Base-by-base conservation (phyloP, 1,140 invertebrate species). In the Battus philenor region DNA sequence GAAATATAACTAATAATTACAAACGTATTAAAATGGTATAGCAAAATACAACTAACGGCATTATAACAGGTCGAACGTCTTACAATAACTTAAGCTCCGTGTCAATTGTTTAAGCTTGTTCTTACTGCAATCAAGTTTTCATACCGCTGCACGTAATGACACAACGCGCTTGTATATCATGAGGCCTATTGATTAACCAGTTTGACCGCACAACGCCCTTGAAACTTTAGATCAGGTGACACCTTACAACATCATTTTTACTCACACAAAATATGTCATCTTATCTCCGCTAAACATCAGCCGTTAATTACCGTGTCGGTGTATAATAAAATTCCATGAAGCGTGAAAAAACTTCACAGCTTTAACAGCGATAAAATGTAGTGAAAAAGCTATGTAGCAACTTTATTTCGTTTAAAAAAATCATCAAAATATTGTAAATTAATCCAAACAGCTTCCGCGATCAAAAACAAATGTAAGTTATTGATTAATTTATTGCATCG, bases 121-220 rank as follows among this genome's bases (percentile, higher is more conserved):
- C n/a, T n/a, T n/a, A n/a, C 7, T 39, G 8, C 13, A 11, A 8
- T n/a, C 12, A 26, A 18, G 12, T 39, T 39, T 8, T n/a, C 13
- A 38, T 9, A 7, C 9, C 10, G 27, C 22, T 11, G n/a, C 11
- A 18, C 11, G 10, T 16, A 6, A 39, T 39, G 8, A 24, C 5
- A 15, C 11, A 9, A 13, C 4, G 24, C 29, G 24, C 16, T 41
- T 29, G 34, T 38, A 30, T 30, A 10, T 36, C 17, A 22, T 38
- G 38, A 29, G 12, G 43, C 47, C 45, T 34, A 47, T 34, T 38
- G 27, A 26, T 36, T 50, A 75, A 69, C 69, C 50, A 50, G 70
- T 74, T 72, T 70, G 60, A 68, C 70, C 57, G 54, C 62, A 58
- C 31, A 50, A 44, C 55, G 70, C 63, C 75, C 75, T 79, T 79